A percentile compares a stretch with the other conserved stretches of the same genome.
phyloP scores from a whole-genome alignment of 2,888 invertebrate genomes.

The Campaea margaritaria region DNA sequence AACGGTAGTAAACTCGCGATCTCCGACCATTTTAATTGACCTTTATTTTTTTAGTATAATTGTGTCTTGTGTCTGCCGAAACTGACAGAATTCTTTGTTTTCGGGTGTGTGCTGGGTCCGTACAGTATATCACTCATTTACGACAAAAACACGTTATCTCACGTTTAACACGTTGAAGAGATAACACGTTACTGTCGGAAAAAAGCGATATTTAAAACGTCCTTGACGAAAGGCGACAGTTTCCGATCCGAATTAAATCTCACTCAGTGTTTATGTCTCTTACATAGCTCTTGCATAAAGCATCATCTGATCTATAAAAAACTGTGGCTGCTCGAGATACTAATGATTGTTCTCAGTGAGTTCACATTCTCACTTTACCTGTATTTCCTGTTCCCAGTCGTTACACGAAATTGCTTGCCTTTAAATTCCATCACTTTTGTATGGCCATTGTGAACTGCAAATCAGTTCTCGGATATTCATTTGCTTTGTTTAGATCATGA shows the following conservation, averaged over 20 bases:
- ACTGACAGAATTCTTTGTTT: too few species aligned
- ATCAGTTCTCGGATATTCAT: conserved; percentile 68
- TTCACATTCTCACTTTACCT: conserved; percentile 64
- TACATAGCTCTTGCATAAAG: conserved; percentile 25
- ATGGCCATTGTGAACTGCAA: conserved; percentile 67
- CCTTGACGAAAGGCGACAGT: conserved; percentile 26
- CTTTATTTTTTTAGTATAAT: too few species aligned
- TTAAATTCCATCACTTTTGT: conserved; percentile 67
- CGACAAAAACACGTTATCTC: too few species aligned
- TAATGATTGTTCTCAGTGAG: conserved; percentile 60
- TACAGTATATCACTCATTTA: too few species aligned
- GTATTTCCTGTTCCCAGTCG: conserved; percentile 77
- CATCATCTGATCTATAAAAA: conserved; percentile 27
- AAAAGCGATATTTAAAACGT: too few species aligned
- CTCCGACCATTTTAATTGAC: too few species aligned
- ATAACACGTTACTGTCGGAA: too few species aligned
- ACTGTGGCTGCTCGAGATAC: conserved; percentile 54
- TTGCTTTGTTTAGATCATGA: conserved; percentile 63
- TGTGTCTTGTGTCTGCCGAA: too few species aligned
- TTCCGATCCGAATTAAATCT: conserved; percentile 16
- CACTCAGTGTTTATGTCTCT: conserved; percentile 1
- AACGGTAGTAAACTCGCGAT: too few species aligned
- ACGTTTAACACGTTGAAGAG: too few species aligned
- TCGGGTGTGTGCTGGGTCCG: too few species aligned
- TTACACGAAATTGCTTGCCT: conserved; percentile 69